phyloP scores from a whole-genome alignment of 2,888 invertebrate genomes.

The Plemyria rubiginata region DNA sequence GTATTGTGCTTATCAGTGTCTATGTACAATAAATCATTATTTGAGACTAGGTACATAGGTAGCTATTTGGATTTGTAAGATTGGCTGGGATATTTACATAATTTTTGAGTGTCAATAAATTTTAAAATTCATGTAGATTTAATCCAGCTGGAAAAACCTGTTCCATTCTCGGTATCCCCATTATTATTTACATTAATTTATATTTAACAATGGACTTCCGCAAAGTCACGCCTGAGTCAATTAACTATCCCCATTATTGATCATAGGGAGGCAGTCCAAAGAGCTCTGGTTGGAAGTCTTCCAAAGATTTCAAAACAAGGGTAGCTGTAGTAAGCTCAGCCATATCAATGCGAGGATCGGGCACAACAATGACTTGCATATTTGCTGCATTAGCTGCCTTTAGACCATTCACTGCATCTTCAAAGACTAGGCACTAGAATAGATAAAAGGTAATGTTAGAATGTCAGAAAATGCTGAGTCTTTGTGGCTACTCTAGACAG shows the following conservation, averaged over 20 bases:
- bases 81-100: too few relatives aligned
- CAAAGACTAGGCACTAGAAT: constrained; percentile 91
- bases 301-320: constrained; percentile 88
- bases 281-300: constrained; percentile 91
- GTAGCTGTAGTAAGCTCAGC: constrained; percentile 82
- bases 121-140: not conserved
- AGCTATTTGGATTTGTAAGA: too few relatives aligned
- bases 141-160: not conserved
- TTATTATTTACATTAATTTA: too few relatives aligned
- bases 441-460: not conserved
- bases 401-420: constrained; percentile 96
- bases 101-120: too few relatives aligned
- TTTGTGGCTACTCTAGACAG: too few relatives aligned
- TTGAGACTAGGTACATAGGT: too few relatives aligned
- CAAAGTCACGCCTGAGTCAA: too few relatives aligned
- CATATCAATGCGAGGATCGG: constrained; percentile 82
- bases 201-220: too few relatives aligned
- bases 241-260: constrained; percentile 17
- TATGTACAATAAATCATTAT: too few relatives aligned
- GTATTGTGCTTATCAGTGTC: too few relatives aligned
- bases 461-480: too few relatives aligned
- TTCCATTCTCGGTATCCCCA: not conserved
- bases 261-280: constrained; percentile 90
- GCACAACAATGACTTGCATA: constrained; percentile 94
- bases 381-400: constrained; percentile 90